A percentile compares a stretch with the other conserved stretches of the same genome.
Conservation (phyloP, 2,113 vertebrate genomes). For the Pluvianellus socialis region DNA sequence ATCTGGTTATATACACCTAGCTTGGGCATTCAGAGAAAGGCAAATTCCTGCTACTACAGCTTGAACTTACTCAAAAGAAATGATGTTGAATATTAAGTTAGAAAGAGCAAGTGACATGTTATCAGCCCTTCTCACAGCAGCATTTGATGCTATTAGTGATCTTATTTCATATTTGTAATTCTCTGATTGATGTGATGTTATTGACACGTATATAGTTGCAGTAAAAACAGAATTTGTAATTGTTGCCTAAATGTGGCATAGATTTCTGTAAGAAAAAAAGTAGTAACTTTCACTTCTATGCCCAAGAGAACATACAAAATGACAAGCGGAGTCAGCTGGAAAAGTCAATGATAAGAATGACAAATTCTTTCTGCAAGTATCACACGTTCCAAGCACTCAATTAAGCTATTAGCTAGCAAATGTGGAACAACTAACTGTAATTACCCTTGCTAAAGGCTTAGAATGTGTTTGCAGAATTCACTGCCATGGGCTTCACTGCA, state of each 20-base stretch:
- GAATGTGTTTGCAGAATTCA: not conserved
- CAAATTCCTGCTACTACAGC: not conserved
- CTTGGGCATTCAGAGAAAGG: not conserved
- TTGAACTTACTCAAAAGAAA: not conserved
- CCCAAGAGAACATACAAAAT: not conserved
- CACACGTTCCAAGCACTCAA: not conserved
- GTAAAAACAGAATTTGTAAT: not conserved
- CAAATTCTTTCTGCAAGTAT: not conserved
- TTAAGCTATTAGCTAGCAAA: slow-evolving; percentile 24
- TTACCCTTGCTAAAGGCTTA: slow-evolving; percentile 8
- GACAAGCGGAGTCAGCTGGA: not conserved
- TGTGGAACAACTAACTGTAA: slow-evolving; percentile 1
- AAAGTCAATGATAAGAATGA: not conserved
- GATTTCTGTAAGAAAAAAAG: not conserved
- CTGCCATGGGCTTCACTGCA: not conserved
- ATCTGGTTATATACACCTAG: not conserved
- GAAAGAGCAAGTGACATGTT: not conserved
- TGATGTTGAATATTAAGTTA: not conserved
- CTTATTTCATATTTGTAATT: not conserved
- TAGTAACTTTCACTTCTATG: not conserved
- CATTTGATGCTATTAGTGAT: not conserved
- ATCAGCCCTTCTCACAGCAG: not conserved
- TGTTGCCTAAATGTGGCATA: not conserved
- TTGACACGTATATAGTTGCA: not conserved
- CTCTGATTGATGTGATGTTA: not conserved